A percentile compares a stretch with the other conserved stretches of the same genome.
These are phyloP conservation scores for Podarcis siculus DNA, from an alignment of 2,797 vertebrate genomes.

Conservation along the genomic window DNA sequence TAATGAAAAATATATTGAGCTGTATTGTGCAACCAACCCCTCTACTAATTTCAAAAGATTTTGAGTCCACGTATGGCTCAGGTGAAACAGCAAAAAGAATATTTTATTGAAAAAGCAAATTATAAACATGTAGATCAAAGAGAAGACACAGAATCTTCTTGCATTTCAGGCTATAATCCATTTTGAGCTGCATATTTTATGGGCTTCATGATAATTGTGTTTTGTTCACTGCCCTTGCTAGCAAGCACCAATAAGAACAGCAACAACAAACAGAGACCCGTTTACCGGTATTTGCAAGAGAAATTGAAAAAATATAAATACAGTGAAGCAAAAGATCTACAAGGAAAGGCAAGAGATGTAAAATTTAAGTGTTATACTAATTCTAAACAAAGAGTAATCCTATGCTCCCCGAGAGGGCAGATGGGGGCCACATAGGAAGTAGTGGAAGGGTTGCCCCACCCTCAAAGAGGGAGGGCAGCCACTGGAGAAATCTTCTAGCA, in stretches of 20 bases:
- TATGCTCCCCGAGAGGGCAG: too few species aligned
- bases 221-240: not conserved
- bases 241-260: too few species aligned
- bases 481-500: too few species aligned
- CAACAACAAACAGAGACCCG: too few species aligned
- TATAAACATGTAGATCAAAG: slow-evolving; percentile 15
- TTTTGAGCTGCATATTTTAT: not conserved
- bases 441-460: too few species aligned
- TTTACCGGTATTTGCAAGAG: not conserved
- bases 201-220: not conserved
- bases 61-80: slow-evolving; percentile 24
- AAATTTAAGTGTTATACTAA: not conserved
- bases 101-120: slow-evolving; percentile 34
- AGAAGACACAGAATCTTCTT: slow-evolving; percentile 41
- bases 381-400: too few species aligned
- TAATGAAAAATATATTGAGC: slow-evolving; percentile 21
- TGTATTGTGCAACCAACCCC: slow-evolving; percentile 21
- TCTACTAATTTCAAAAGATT: not conserved
- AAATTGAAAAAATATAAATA: not conserved
- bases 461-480: too few species aligned
- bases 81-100: slow-evolving; percentile 14
- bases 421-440: too few species aligned
- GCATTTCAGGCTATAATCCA: not conserved
- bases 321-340: not conserved
- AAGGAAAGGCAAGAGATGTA: not conserved